These are phyloP conservation scores for Platanista minor DNA, from an alignment of 2,113 vertebrate species.

Conservation along the genomic window DNA sequence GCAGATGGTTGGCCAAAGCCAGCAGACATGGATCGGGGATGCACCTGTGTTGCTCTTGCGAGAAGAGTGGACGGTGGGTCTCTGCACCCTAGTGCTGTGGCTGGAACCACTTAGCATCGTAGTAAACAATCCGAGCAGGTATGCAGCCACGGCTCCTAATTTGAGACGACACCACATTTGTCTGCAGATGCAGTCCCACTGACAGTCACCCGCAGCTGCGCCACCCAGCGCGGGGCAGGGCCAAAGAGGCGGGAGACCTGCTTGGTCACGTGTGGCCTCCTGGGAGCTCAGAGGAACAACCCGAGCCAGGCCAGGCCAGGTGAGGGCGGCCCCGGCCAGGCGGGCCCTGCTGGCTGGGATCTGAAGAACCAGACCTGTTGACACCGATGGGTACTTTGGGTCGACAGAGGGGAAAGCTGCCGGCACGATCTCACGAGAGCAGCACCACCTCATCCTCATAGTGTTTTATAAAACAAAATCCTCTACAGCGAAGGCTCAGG, in stretches of 20 bases:
- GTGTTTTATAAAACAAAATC: too few species aligned
- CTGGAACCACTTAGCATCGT: background rate
- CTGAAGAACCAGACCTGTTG: background rate
- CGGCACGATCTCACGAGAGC: too few species aligned
- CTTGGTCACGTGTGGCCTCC: background rate
- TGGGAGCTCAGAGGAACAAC: background rate
- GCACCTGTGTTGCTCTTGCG: too few species aligned
- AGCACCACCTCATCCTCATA: background rate
- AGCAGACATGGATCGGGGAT: accelerated
- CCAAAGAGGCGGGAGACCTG: background rate
- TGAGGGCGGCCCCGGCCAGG: accelerated
- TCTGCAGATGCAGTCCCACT: background rate
- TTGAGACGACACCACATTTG: accelerated
- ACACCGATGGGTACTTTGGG: accelerated
- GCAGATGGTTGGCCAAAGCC: background rate
- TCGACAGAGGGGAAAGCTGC: background rate
- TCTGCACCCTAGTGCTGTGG: accelerated
- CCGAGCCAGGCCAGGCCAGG: background rate
- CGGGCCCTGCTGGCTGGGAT: accelerated
- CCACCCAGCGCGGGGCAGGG: background rate
- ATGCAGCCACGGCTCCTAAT: accelerated
- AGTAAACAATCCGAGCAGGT: too few species aligned
- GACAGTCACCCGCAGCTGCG: background rate
- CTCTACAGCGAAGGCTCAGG: background rate
- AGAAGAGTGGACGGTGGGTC: background rate